These are phyloP conservation scores for Reinhardtius hippoglossoides DNA, from an alignment of 2,113 vertebrate species.

Conservation along the genomic window DNA sequence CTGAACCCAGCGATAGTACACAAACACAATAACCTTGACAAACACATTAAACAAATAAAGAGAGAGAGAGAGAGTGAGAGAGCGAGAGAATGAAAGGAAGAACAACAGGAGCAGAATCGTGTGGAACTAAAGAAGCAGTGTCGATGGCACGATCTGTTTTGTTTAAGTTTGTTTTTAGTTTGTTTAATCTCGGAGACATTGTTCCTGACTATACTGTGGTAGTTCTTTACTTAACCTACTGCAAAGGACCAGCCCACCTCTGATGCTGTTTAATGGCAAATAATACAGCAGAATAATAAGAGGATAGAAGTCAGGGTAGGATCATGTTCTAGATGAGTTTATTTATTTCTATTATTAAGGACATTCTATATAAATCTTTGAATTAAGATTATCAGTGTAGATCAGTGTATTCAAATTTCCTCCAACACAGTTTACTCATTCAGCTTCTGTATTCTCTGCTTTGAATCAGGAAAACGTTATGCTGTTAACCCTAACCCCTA, in stretches of 20 bases:
- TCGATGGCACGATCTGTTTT: slow-evolving; percentile 3
- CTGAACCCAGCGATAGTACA: slow-evolving; percentile 39
- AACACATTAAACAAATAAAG: slow-evolving; percentile 31
- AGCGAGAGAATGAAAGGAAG: background rate
- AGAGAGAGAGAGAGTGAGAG: background rate
- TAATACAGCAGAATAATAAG: background rate
- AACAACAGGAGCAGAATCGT: background rate
- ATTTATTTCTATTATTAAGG: too few species aligned
- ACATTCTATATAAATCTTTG: too few species aligned
- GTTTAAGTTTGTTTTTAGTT: slow-evolving; percentile 38
- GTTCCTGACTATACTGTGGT: slow-evolving; percentile 25
- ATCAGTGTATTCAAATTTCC: too few species aligned
- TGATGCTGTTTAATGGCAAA: slow-evolving; percentile 26
- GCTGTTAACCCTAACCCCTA: too few species aligned
- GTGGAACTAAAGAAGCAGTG: slow-evolving; percentile 41
- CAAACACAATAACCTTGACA: slow-evolving; percentile 50
- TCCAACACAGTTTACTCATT: too few species aligned
- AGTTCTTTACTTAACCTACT: slow-evolving; percentile 17
- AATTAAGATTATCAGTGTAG: too few species aligned
- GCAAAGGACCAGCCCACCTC: slow-evolving; percentile 34
- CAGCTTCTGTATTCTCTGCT: too few species aligned
- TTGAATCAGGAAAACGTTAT: too few species aligned
- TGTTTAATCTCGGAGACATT: slow-evolving; percentile 38
- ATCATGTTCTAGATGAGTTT: too few species aligned
- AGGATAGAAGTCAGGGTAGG: background rate